A percentile compares a stretch with the other conserved stretches of the same genome.
Conservation (phyloP, 2,113 vertebrate genomes). For the Oncorhynchus nerka region DNA sequence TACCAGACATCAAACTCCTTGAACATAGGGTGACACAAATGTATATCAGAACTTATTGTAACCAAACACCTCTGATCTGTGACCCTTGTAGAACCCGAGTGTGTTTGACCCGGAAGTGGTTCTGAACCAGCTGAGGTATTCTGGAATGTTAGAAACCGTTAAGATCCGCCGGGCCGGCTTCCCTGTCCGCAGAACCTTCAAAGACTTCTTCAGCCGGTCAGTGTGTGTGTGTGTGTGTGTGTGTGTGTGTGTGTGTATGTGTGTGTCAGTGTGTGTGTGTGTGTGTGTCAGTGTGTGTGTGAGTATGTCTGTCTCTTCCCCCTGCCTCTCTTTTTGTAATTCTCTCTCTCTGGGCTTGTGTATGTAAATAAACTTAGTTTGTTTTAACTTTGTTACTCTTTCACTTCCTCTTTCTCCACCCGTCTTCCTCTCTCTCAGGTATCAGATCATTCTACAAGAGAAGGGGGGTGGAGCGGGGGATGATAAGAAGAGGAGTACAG, state of each 20-base stretch:
- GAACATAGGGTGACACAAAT: too few species aligned
- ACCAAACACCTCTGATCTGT: background rate
- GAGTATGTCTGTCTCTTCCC: background rate
- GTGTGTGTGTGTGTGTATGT: background rate
- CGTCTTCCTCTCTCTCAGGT: slow-evolving; percentile 67
- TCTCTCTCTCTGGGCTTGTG: background rate
- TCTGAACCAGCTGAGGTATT: slow-evolving; percentile 88
- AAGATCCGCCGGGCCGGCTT: slow-evolving; percentile 91
- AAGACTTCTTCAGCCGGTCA: slow-evolving; percentile 85
- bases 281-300: slow-evolving; percentile 1
- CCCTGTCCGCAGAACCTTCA: slow-evolving; percentile 84
- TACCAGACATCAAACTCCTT: too few species aligned
- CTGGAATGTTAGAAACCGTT: slow-evolving; percentile 91
- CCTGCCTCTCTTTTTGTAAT: background rate
- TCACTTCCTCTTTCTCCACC: background rate
- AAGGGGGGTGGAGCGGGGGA: slow-evolving; percentile 58
- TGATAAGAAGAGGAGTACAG: slow-evolving; percentile 74
- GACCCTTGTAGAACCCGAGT: slow-evolving; percentile 70
- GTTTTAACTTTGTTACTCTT: too few species aligned
- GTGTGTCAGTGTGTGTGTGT: background rate
- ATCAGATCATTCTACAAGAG: slow-evolving; percentile 83
- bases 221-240: background rate
- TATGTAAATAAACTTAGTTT: background rate
- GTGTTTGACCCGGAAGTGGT: slow-evolving; percentile 84
- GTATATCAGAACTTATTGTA: background rate